Evolutionary conservation across 2,888 invertebrate genomes (phyloP), one percentile per base, ranked within the genome.

Genomic region (Leptinotarsa haldemani): DNA sequence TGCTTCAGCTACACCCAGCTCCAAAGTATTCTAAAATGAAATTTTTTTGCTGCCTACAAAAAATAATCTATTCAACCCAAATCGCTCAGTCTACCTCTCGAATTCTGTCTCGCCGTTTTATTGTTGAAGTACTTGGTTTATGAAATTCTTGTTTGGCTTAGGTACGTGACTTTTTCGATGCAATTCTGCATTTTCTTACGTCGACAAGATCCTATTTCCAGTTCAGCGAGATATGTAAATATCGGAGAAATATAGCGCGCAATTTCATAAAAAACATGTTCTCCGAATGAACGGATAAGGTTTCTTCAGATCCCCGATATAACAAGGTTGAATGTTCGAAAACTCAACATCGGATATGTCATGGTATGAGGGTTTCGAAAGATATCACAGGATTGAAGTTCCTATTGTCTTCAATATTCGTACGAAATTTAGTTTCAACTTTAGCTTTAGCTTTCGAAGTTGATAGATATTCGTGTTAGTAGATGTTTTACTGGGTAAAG

Each of bases 171-270:
- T 61, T 61, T 40, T 61, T 25, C 56, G 22, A 30, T 61, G 61
- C 40, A 61, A 40, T 30, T 61, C n/a, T 18, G 30, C 61, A 61
- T 61, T 30, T 40, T 40, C 30, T n/a, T 61, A 18, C 61, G 40
- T 15, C 61, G 30, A 25, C 61, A 40, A 61, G 25, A 61, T 61
- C 61, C 30, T 61, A 61, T 61, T 61, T 61, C 61, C 61, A 61
- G 61, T 61, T 61, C 61, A 13, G 30, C 16, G 61, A 18, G 61
- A 25, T 61, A 16, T 61, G 61, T 61, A 16, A 30, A 61, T 61
- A 40, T 16, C 5, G 61, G 30, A 25, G 61, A 12, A 61, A 40
- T 61, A 30, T 30, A 61, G 16, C n/a, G 40, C 61, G 61, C 61
- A 61, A 40, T 61, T 30, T 58, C 25, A 15, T 30, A 40, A 61